Percentiles rank a stretch among this genome's conserved stretches.
phyloP scores from a whole-genome alignment of 2,113 vertebrate genomes.

The Hippocampus mohnikei region DNA sequence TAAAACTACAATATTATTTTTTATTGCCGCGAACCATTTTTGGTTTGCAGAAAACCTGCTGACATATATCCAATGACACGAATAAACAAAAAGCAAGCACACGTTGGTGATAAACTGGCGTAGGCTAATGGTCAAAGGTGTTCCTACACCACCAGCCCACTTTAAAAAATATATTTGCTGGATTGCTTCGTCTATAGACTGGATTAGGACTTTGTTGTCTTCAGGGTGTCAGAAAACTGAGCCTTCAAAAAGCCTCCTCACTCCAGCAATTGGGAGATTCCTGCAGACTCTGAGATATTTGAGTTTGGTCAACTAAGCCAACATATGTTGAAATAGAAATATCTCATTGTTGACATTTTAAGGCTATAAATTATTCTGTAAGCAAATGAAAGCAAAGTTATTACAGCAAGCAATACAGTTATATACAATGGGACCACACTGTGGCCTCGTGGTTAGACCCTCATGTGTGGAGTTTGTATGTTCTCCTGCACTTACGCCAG shows the following conservation, averaged over 20 bases:
- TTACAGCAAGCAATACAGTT: neutral
- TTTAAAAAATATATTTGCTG: neutral
- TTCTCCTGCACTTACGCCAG: neutral
- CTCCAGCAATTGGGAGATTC: neutral
- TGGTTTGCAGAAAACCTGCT: neutral
- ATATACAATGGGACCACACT: neutral
- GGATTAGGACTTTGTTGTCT: neutral
- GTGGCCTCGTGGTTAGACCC: neutral
- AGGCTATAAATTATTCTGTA: neutral
- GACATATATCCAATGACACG: neutral
- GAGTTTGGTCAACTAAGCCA: neutral
- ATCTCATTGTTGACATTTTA: neutral
- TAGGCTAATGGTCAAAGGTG: neutral
- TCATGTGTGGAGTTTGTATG: neutral
- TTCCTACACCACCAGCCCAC: neutral
- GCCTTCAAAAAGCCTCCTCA: neutral
- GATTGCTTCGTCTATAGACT: neutral
- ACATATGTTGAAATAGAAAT: neutral
- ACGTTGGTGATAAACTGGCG: neutral
- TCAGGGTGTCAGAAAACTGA: neutral
- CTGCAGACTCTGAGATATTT: neutral
- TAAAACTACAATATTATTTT: neutral
- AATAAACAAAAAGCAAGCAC: neutral
- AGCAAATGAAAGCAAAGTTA: neutral
- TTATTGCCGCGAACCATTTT: neutral